phyloP scores from a whole-genome alignment of 2,797 vertebrate species.

The Sciurus carolinensis region DNA sequence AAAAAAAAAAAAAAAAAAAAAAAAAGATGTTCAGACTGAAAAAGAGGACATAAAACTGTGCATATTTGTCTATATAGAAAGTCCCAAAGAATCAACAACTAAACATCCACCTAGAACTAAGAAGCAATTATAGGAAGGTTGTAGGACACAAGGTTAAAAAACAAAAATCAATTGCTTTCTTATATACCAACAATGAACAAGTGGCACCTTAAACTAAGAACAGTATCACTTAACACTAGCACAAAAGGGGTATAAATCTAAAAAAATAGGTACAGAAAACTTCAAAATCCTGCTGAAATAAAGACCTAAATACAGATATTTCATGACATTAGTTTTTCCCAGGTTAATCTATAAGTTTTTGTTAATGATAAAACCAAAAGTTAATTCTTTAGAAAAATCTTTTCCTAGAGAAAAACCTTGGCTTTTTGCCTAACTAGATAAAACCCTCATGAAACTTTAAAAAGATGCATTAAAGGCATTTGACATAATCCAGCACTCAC shows the following conservation, averaged over 20 bases:
- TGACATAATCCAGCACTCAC: neutral
- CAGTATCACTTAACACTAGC: neutral
- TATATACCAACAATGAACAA: neutral
- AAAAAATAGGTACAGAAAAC: constrained; percentile 19
- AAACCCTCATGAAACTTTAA: constrained; percentile 13
- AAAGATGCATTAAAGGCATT: neutral
- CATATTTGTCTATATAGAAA: neutral
- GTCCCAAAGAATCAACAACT: neutral
- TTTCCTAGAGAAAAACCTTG: neutral
- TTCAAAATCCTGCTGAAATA: constrained; percentile 37
- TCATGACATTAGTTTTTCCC: constrained; percentile 4
- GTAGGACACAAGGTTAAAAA: neutral
- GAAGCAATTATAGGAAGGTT: constrained; percentile 2
- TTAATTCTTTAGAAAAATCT: constrained; percentile 41
- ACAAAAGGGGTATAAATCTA: neutral
- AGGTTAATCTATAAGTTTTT: neutral
- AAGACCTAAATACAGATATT: constrained; percentile 22
- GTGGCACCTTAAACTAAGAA: neutral
- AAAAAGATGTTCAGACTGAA: neutral
- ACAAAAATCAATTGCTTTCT: neutral
- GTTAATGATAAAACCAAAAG: constrained; percentile 1
- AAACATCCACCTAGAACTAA: neutral
- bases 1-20: neutral
- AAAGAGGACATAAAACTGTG: constrained; percentile 34
- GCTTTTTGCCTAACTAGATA: neutral